Conservation (phyloP, 2,797 vertebrate species). For the Gephyroberyx darwinii region DNA sequence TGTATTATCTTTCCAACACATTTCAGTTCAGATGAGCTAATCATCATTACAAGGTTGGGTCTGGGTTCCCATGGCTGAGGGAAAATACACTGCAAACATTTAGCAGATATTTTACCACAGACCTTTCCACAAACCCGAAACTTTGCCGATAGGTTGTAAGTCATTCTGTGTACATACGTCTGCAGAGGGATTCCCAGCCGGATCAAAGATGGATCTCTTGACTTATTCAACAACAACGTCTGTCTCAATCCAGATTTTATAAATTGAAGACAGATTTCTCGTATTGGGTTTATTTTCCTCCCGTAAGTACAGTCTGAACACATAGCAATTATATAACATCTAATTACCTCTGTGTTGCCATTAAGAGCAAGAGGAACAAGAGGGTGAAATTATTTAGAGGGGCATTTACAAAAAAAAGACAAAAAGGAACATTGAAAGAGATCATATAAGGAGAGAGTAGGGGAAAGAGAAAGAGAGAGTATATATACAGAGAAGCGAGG, state of each 20-base stretch:
- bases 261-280: constrained; percentile 48
- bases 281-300: constrained; percentile 4
- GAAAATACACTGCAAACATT: constrained; percentile 18
- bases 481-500: too few relatives aligned
- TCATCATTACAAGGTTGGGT: not conserved
- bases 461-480: too few relatives aligned
- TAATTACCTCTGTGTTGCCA: constrained; percentile 69
- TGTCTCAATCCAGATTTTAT: constrained; percentile 29
- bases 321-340: constrained; percentile 71
- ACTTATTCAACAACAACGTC: constrained; percentile 21
- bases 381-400: constrained; percentile 14
- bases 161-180: constrained; percentile 1
- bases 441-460: too few relatives aligned
- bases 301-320: constrained; percentile 6
- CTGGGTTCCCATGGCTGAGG: constrained; percentile 4
- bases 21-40: constrained; percentile 3
- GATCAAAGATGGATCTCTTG: constrained; percentile 32
- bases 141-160: constrained; percentile 15
- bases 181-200: constrained; percentile 17
- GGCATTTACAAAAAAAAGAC: constrained; percentile 13
- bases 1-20: not conserved
- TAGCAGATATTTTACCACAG: constrained; percentile 16
- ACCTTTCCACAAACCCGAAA: constrained; percentile 1
- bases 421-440: not conserved
- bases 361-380: constrained; percentile 60